Base-by-base conservation (phyloP, 1,140 invertebrate species). In the Scaptomyza hsui region DNA sequence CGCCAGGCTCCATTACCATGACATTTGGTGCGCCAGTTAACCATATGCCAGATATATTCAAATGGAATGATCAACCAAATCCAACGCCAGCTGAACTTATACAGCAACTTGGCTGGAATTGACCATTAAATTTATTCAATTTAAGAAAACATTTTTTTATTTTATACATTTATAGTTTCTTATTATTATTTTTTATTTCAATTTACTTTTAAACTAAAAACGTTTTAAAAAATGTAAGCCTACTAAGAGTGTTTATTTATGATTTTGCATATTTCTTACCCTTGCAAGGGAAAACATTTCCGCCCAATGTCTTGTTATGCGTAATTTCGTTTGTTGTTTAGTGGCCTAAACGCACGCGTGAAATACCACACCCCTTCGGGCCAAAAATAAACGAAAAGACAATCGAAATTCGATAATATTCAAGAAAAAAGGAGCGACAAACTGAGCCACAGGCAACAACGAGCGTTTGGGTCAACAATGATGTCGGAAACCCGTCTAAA, bases 371-470 rank as follows among this genome's bases (percentile, higher is more conserved):
- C 35, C 57, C 39, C 45, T 48, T 26, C 4, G 62, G 64, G 37
- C 56, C 21, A 72, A 45, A 71, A 7, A 29, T 2, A 29, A 29
- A 29, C 2, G 9, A 12, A 37, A 12, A 85, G 74, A 85, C 81
- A 88, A 85, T 85, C 81, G 81, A 85, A 81, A 85, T 75, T 85
- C 81, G 81, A 85, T 85, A 85, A 85, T 74, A 86, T 81, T 74
- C 45, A 55, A 63, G 53, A 60, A 60, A 52, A 75, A 49, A 59
- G 56, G 56, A 77, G 81, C 65, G 44, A 62, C 52, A 72, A 75
- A 42, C 67, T 52, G 39, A 72, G 79, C 79, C 76, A 39, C 51
- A 65, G 67, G 78, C 72, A 65, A 62, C 72, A 65, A 62, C 45
- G 75, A 57, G 55, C 41, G 79, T 78, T 77, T 74, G 82, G 81